Evolutionary conservation across 2,113 vertebrate genomes (phyloP).

Genomic region (Alexandromys fortis): DNA sequence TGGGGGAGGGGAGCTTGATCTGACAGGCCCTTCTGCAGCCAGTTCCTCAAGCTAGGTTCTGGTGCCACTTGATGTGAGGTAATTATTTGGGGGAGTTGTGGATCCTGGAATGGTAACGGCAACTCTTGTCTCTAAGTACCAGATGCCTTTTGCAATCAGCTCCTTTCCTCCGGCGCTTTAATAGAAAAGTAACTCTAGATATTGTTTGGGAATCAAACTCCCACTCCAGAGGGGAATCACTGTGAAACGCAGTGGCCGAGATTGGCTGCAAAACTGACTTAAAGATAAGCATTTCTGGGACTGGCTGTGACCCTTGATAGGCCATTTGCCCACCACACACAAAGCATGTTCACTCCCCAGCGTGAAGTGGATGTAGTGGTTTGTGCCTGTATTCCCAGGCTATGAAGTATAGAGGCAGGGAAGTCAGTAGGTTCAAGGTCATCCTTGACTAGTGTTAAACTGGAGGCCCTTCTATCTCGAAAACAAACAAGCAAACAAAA

Average conservation of each 20-base stretch:
- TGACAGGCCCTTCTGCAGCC: not conserved
- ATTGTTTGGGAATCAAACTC: not conserved
- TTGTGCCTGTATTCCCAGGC: not conserved
- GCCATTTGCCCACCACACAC: fast-evolving
- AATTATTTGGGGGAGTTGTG: not conserved
- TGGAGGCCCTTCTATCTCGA: not conserved
- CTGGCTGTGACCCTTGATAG: not conserved
- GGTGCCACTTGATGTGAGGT: not conserved
- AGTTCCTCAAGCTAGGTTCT: not conserved
- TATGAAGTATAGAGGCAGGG: too few species aligned
- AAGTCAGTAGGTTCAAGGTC: not conserved
- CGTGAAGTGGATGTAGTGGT: not conserved
- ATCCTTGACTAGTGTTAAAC: not conserved
- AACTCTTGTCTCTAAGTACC: not conserved
- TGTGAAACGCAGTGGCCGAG: not conserved
- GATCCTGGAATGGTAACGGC: not conserved
- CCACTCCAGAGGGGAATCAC: not conserved
- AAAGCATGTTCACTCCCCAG: too few species aligned
- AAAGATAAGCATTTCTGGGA: not conserved
- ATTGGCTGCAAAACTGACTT: not conserved
- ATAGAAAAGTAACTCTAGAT: not conserved
- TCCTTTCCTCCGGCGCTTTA: not conserved
- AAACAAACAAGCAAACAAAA: not conserved
- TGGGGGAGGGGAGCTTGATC: not conserved
- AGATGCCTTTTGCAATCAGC: not conserved